Conservation (phyloP, 2,888 invertebrate species). For the Lamellibrachia columna region DNA sequence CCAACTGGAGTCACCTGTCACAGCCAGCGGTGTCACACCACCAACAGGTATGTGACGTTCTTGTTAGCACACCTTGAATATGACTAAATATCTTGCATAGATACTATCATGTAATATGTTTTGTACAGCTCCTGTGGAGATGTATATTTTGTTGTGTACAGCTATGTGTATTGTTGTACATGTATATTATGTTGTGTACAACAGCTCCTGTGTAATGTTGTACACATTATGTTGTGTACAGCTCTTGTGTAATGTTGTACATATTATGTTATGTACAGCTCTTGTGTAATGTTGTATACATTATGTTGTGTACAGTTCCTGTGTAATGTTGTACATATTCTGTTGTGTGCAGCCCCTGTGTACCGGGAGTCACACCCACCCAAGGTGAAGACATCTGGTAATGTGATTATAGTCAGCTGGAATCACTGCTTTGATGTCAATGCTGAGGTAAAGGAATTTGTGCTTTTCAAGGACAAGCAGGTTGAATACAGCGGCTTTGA, state of each 20-base stretch:
- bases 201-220: no score
- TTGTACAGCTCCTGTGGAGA: background rate
- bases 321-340: background rate
- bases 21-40: background rate
- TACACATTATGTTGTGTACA: no score
- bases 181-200: no score
- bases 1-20: background rate
- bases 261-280: background rate
- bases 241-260: no score
- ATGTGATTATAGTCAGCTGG: constrained; percentile 58
- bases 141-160: no score
- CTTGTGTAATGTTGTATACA: no score
- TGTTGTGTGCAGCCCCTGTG: constrained; percentile 51
- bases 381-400: constrained; percentile 47
- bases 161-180: no score
- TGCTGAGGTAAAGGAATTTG: constrained; percentile 53
- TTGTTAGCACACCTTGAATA: no score
- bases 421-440: constrained; percentile 56
- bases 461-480: constrained; percentile 48
- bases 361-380: constrained; percentile 50
- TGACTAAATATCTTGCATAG: background rate
- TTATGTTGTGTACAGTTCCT: background rate
- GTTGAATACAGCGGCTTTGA: constrained; percentile 49
- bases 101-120: background rate
- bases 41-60: background rate